Percentiles rank a stretch among this genome's conserved stretches.
Evolutionary conservation across 2,113 vertebrate species (phyloP).

Genomic region (Bos taurus): DNA sequence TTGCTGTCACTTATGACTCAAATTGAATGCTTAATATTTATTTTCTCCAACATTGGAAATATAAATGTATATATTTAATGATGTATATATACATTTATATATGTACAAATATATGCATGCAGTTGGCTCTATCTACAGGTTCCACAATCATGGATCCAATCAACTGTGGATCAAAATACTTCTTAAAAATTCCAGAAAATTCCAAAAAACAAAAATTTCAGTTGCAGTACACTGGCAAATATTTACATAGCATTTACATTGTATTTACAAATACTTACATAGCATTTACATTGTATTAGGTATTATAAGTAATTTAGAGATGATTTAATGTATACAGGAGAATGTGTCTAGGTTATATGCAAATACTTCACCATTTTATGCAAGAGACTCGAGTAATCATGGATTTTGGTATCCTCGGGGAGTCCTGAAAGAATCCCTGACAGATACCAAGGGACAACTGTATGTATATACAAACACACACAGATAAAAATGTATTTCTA

Average conservation of each 20-base stretch:
- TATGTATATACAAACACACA: neutral
- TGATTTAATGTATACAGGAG: neutral
- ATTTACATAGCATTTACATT: neutral
- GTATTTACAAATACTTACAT: neutral
- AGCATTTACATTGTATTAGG: neutral
- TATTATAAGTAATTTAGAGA: neutral
- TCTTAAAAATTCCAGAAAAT: neutral
- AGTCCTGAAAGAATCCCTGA: neutral
- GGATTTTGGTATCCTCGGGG: neutral
- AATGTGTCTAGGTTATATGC: neutral
- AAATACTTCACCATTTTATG: neutral
- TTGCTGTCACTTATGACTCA: neutral
- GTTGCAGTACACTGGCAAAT: neutral
- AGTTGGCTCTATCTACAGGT: neutral
- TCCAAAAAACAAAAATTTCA: neutral
- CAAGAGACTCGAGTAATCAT: neutral
- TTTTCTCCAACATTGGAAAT: neutral
- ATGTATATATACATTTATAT: neutral
- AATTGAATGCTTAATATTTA: neutral
- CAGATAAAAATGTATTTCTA: neutral
- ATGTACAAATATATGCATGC: neutral
- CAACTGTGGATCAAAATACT: neutral
- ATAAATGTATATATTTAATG: neutral
- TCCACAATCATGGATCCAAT: neutral
- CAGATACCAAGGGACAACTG: neutral